Base-by-base conservation (phyloP, 2,113 vertebrate genomes). In the Anolis carolinensis region DNA sequence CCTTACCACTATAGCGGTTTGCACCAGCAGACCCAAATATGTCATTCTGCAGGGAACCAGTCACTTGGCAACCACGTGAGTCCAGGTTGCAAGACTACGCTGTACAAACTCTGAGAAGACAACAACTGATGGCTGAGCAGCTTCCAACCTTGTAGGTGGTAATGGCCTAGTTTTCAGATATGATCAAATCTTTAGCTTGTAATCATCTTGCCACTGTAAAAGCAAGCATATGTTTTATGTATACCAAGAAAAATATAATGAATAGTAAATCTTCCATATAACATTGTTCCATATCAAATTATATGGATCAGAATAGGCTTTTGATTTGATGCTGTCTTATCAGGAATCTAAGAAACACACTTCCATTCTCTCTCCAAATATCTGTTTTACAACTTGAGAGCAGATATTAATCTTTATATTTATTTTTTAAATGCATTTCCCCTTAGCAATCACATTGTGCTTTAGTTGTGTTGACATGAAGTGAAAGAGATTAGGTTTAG, bases 401-500 rank as follows among this genome's bases (percentile, higher is more conserved):
- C 88, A 90, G 21, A 65, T 39, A 90, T 93, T 88, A 92, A 90
- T 91, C 85, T 78, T 74, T 89, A 80, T 39, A 13, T 59, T 59
- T 59, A 59, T 73, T 14, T 83, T 73, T 73, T 34, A 25, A 85
- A 85, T 25, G 50, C 72, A 50, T 67, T 93, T 92, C 71, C 44
- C 39, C 86, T 59, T 88, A 72, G 73, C 78, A 81, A 92, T 85
- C 75, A 62, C 88, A 63, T 65, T 89, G 70, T 34, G 82, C 79
- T 83, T 71, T 65, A 76, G 59, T 86, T 86, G 78, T 81, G 81
- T 85, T 80, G 65, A 75, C 34, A 85, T 71, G 85, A 83, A 85
- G 79, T 71, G 27, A 55, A 63, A 74, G 87, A 83, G 75, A 87
- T 89, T 80, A 92, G 11, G 21, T 87, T 93, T 87, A 92, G 92